phyloP scores from a whole-genome alignment of 2,888 invertebrate genomes.

The Athalia rosae region DNA sequence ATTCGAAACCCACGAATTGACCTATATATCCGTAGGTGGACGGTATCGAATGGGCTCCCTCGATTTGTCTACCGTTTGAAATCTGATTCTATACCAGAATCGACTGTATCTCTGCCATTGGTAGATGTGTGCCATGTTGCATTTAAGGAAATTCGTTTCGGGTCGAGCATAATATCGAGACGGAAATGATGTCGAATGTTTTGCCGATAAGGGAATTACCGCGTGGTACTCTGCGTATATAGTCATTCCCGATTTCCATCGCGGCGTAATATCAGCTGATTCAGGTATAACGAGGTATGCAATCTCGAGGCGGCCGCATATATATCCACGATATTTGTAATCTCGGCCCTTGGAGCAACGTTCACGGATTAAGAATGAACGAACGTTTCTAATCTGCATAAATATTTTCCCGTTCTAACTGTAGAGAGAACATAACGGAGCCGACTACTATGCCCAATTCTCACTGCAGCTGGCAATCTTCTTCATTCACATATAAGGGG shows the following conservation, averaged over 20 bases:
- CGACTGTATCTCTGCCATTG: conserved; percentile 29
- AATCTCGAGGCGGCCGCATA: neutral
- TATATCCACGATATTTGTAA: conserved; percentile 18
- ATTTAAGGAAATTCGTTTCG: conserved; percentile 20
- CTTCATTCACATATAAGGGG: too few species aligned
- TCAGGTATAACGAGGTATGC: conserved; percentile 11
- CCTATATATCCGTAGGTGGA: conserved; percentile 17
- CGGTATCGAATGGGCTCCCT: neutral
- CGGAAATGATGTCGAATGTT: conserved; percentile 34
- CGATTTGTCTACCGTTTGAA: conserved; percentile 12
- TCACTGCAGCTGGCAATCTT: too few species aligned
- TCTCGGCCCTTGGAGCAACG: conserved; percentile 33
- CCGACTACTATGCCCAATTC: conserved; percentile 17
- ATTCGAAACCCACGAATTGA: too few species aligned
- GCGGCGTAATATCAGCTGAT: neutral
- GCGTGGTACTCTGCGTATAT: neutral
- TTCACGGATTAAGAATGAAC: conserved; percentile 36
- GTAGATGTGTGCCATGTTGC: conserved; percentile 35
- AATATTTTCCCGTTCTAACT: conserved; percentile 35
- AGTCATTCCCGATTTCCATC: too few species aligned
- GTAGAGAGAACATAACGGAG: conserved; percentile 30
- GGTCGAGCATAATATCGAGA: conserved; percentile 1
- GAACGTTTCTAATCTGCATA: conserved; percentile 36
- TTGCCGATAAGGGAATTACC: neutral
- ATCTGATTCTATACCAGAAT: conserved; percentile 12